Evolutionary conservation across 30 jellyfish, hydroid and myxozoan genomes (phyloP).

Genomic region (Pelagia noctiluca): DNA sequence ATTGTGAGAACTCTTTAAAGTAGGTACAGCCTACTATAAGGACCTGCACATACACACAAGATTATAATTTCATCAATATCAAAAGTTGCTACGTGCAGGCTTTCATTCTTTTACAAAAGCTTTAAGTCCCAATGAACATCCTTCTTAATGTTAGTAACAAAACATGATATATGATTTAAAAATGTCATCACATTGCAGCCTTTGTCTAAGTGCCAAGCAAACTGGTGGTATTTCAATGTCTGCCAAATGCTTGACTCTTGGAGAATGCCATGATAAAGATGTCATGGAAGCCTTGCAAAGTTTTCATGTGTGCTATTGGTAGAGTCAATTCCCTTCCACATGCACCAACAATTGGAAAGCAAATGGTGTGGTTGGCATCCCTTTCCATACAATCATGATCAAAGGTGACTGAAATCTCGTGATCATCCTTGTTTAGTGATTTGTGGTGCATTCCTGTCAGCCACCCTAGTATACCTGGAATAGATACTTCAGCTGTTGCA

Average conservation of each 20-base stretch:
- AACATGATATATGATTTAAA: background rate
- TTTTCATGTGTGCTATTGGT: background rate
- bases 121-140: background rate
- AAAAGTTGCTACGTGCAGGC: background rate
- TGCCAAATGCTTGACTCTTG: constrained; percentile 31
- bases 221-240: background rate
- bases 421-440: background rate
- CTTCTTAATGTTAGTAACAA: background rate
- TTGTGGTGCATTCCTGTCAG: background rate
- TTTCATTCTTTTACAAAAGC: background rate
- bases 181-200: background rate
- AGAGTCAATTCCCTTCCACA: constrained; percentile 15
- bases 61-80: background rate
- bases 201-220: background rate
- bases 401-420: background rate
- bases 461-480: background rate
- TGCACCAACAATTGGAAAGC: constrained; percentile 34
- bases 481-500: background rate
- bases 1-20: background rate
- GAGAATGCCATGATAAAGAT: background rate
- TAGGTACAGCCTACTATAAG: background rate
- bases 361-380: constrained; percentile 13
- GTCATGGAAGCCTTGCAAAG: background rate
- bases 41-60: background rate
- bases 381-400: constrained; percentile 30